Evolutionary conservation across 2,113 vertebrate species (phyloP).

Genomic region (Noturus placidus): DNA sequence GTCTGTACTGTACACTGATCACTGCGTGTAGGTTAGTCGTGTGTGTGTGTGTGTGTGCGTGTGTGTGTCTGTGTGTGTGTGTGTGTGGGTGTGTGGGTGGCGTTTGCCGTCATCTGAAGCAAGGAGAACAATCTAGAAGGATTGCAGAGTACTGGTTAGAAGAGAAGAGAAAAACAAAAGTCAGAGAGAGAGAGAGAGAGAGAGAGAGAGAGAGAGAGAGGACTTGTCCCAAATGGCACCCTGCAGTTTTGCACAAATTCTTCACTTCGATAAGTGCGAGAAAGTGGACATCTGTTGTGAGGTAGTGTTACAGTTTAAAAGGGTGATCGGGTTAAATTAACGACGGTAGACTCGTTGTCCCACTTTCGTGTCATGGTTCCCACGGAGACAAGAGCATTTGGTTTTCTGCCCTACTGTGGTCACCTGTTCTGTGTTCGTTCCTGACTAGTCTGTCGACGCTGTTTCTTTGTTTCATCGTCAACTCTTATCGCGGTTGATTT

Average conservation of each 20-base stretch:
- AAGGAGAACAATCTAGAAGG: conserved; percentile 70
- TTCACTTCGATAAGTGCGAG: not conserved
- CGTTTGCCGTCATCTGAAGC: conserved; percentile 70
- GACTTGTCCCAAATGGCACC: conserved; percentile 1
- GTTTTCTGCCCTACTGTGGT: not conserved
- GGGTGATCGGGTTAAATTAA: not conserved
- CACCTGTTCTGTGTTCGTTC: not conserved
- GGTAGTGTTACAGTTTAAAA: not conserved
- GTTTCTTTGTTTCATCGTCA: not conserved
- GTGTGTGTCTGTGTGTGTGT: conserved; percentile 30
- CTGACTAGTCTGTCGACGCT: not conserved
- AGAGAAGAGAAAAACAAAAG: conserved; percentile 52
- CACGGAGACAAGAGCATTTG: not conserved
- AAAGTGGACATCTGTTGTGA: not conserved
- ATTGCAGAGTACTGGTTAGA: conserved; percentile 76
- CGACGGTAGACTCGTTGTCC: not conserved
- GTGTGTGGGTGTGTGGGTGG: conserved; percentile 44
- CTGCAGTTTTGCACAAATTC: not conserved
- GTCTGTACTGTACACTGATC: conserved; percentile 37
- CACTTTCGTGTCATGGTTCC: not conserved
- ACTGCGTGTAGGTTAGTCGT: conserved; percentile 55
- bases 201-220: conserved; percentile 24
- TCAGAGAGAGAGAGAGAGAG: conserved; percentile 42
- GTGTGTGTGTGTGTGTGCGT: conserved; percentile 34
- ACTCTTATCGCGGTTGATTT: too few relatives aligned